Evolutionary conservation across 2,888 invertebrate species (phyloP).

Genomic region (Hoplodrina blanda): DNA sequence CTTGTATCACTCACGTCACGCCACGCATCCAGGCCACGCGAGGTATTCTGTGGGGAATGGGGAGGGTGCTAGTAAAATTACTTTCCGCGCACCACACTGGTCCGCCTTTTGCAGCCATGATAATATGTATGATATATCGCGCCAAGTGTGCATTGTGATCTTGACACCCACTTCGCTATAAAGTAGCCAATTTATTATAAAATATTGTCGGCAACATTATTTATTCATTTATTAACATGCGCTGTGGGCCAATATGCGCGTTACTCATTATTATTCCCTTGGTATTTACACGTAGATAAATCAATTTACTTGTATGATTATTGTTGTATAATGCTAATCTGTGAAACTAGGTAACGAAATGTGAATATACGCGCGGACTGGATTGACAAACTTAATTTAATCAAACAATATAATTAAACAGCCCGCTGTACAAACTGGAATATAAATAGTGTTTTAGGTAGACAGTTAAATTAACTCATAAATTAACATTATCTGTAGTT

Average conservation of each 20-base stretch:
- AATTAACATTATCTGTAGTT: constrained; percentile 2
- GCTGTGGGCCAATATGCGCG: constrained; percentile 55
- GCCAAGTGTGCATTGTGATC: constrained; percentile 76
- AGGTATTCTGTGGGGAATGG: constrained; percentile 69
- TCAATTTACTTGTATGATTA: constrained; percentile 65
- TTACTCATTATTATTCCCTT: constrained; percentile 66
- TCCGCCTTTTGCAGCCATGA: constrained; percentile 71
- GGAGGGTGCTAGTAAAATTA: constrained; percentile 73
- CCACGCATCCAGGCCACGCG: constrained; percentile 68
- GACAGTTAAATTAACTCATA: constrained; percentile 16
- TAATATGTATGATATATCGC: constrained; percentile 81
- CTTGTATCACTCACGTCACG: constrained; percentile 72
- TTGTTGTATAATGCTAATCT: constrained; percentile 33
- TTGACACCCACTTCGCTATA: constrained; percentile 71
- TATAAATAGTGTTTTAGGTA: constrained; percentile 18
- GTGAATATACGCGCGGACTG: constrained; percentile 14
- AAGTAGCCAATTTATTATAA: constrained; percentile 76
- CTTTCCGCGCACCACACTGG: constrained; percentile 68
- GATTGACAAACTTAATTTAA: constrained; percentile 35
- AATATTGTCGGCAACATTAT: constrained; percentile 73
- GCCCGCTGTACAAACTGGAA: constrained; percentile 15
- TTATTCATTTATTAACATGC: constrained; percentile 72
- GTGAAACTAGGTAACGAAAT: constrained; percentile 16
- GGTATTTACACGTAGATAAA: constrained; percentile 66
- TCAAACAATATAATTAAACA: constrained; percentile 42